A percentile compares a stretch with the other conserved stretches of the same genome.
These are phyloP conservation scores for Bubo bubo DNA, from an alignment of 2,113 vertebrate genomes.

Conservation along the genomic window DNA sequence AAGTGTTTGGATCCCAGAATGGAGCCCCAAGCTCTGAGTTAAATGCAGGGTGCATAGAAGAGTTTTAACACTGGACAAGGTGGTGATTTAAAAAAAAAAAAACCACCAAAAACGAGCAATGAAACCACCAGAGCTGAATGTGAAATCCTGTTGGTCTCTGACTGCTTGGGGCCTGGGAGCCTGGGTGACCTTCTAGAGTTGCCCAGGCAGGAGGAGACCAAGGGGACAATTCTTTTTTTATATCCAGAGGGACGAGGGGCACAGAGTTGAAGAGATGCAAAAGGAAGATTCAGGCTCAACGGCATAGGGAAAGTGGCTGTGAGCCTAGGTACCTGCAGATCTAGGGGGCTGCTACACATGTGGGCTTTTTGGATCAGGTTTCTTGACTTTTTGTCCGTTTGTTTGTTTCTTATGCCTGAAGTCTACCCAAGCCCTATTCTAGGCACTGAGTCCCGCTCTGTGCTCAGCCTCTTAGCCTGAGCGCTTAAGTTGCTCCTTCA, in stretches of 20 bases:
- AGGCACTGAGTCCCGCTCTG: accelerated
- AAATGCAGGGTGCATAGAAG: neutral
- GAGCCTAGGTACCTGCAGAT: neutral
- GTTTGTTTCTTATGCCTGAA: neutral
- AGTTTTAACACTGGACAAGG: neutral
- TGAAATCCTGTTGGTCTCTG: neutral
- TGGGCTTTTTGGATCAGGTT: neutral
- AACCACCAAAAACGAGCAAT: too few species aligned
- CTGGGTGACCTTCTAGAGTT: neutral
- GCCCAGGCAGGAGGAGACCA: neutral
- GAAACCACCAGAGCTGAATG: neutral
- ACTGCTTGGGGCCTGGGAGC: neutral
- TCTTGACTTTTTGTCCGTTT: neutral
- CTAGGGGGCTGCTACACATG: accelerated
- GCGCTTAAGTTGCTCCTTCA: neutral
- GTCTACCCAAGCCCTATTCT: neutral
- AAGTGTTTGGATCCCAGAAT: neutral
- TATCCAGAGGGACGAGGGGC: neutral
- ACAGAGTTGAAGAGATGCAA: neutral
- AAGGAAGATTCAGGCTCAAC: neutral
- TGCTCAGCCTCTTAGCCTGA: neutral
- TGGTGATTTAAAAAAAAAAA: neutral
- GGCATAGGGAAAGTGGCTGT: accelerated
- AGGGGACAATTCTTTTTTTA: neutral
- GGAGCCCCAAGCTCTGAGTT: neutral